A percentile compares a stretch with the other conserved stretches of the same genome.
phyloP scores from a whole-genome alignment of 2,888 invertebrate genomes.

The Netelia melanura region DNA sequence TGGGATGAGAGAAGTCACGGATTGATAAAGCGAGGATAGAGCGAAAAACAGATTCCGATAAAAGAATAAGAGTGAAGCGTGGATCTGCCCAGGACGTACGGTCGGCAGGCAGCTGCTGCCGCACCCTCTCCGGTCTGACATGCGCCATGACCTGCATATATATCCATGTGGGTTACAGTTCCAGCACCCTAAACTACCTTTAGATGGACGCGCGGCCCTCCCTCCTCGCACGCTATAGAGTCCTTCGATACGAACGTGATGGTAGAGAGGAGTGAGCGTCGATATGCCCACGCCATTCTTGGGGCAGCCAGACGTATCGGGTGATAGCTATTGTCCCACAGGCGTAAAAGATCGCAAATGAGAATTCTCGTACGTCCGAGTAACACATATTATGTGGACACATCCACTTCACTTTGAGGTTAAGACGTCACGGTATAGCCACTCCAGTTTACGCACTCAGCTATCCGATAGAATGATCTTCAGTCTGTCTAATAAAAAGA shows the following conservation, averaged over 20 bases:
- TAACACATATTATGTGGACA: not conserved
- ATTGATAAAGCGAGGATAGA: not conserved
- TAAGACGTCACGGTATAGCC: too few relatives aligned
- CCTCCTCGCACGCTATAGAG: slow-evolving; percentile 4
- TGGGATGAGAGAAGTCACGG: slow-evolving; percentile 1
- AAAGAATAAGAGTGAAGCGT: slow-evolving; percentile 64
- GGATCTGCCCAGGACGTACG: slow-evolving; percentile 72
- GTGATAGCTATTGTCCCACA: too few relatives aligned
- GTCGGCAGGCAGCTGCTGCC: slow-evolving; percentile 76
- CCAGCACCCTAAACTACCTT: slow-evolving; percentile 44
- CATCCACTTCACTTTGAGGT: too few relatives aligned
- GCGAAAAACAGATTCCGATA: slow-evolving; percentile 12
- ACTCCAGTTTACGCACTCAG: too few relatives aligned
- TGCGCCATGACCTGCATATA: slow-evolving; percentile 81
- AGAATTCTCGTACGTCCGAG: slow-evolving; percentile 15
- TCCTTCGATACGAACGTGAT: slow-evolving; percentile 30
- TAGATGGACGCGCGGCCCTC: slow-evolving; percentile 17
- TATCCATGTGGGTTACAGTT: slow-evolving; percentile 46
- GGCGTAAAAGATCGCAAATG: slow-evolving; percentile 17
- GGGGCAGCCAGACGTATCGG: not conserved
- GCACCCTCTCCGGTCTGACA: slow-evolving; percentile 81
- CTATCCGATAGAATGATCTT: too few relatives aligned
- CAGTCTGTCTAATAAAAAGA: too few relatives aligned
- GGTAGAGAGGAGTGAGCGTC: slow-evolving; percentile 27
- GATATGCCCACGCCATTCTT: slow-evolving; percentile 4